Base-by-base conservation (phyloP, 2,888 invertebrate species). In the Diplolepis rosae region DNA sequence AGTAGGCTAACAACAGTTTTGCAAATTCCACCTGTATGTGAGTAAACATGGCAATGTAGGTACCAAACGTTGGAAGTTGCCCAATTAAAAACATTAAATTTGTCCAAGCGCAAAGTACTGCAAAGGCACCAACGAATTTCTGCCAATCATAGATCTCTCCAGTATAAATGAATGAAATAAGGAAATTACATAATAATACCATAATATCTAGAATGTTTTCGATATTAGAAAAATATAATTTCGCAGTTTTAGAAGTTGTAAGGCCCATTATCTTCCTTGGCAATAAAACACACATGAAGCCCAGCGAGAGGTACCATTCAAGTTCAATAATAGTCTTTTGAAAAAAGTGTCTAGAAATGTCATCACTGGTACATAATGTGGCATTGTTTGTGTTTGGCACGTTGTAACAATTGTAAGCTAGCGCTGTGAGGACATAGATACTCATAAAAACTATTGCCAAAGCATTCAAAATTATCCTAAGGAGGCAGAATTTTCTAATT, bases 1-100 rank as follows among this genome's bases (percentile, higher is more conserved):
- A 88, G 66, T 89, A 90, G 0, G 89, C 89, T 5, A 89, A 69
- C 27, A 90, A 77, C 1, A 90, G 77, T 70, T 89, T 87, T 1
- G 89, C 89, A 66, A 90, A 89, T 69, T 90, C 89, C 35, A 88
- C 87, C 42, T 88, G 88, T 65, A 89, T 89, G 35, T 87, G 89
- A 0, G 87, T 89, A 61, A 89, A 89, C 90, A 90, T 90, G 2
- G 90, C 90, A 1, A 90, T 89, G 80, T 90, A 90, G 1, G 90
- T 87, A 1, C 90, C 90, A 71, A 90, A 88, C 0, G 89, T 84
- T 1, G 90, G 90, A 28, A 90, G 80, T 51, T 90, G 88, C 0
- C 90, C 90, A 24, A 90, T 88, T 84, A 89, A 87, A 24, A 90
- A 75, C 87, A 90, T 88, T 27, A 90, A 76, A 74, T 89, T 89